Evolutionary conservation across 2,797 vertebrate genomes (phyloP).

Genomic region (Microtus agrestis): DNA sequence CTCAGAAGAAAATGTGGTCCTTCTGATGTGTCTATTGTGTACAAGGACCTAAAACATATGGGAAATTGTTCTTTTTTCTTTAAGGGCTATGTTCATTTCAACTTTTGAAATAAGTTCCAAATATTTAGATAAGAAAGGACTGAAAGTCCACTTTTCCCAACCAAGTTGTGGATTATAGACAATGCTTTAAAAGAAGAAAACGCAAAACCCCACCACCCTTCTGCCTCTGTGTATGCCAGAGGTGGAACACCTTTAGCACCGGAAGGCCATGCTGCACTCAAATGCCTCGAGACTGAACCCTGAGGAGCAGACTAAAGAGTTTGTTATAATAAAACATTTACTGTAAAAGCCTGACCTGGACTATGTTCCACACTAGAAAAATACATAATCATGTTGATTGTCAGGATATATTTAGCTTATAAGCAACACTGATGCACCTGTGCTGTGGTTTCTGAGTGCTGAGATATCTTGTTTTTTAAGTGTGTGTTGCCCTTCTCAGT

Average conservation of each 20-base stretch:
- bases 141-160: conserved; percentile 59
- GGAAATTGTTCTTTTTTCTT: not conserved
- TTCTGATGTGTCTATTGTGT: not conserved
- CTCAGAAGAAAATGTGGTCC: conserved; percentile 16
- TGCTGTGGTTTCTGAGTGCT: not conserved
- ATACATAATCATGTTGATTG: not conserved
- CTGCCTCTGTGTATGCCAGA: conserved; percentile 47
- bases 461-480: conserved; percentile 10
- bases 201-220: conserved; percentile 55
- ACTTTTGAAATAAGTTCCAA: conserved; percentile 59
- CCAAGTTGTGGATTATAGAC: conserved; percentile 53
- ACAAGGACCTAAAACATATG: conserved; percentile 36
- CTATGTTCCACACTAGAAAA: conserved; percentile 1
- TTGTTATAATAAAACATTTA: conserved; percentile 63
- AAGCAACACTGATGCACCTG: not conserved
- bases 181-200: conserved; percentile 54
- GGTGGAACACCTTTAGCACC: conserved; percentile 64
- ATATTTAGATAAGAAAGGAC: conserved; percentile 54
- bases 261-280: conserved; percentile 75
- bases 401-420: conserved; percentile 46
- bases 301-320: conserved; percentile 42
- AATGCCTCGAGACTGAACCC: conserved; percentile 68
- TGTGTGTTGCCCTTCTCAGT: not conserved
- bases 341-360: conserved; percentile 68
- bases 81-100: conserved; percentile 53